Percentiles rank a stretch among this genome's conserved stretches.
These are phyloP conservation scores for Sphenodon punctatus DNA, from an alignment of 2,797 vertebrate genomes.

Conservation along the genomic window DNA sequence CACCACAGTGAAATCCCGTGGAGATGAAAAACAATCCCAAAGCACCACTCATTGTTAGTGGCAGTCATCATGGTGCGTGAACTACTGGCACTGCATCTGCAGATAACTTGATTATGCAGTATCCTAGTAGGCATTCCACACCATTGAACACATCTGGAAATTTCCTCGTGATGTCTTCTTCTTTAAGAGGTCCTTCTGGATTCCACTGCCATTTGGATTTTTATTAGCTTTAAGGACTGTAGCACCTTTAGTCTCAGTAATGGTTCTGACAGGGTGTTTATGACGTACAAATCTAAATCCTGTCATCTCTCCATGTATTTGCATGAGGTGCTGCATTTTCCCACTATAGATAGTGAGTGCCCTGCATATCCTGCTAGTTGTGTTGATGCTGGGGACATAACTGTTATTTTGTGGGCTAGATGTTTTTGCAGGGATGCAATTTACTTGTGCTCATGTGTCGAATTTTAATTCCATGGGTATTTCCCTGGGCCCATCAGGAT, in stretches of 20 bases:
- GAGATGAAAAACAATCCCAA: no score
- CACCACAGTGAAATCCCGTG: no score
- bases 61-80: not conserved
- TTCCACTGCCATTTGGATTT: not conserved
- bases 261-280: not conserved
- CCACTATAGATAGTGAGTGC: not conserved
- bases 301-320: not conserved
- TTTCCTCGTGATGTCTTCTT: not conserved
- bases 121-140: not conserved
- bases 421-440: not conserved
- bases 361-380: not conserved
- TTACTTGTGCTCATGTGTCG: not conserved
- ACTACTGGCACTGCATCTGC: accelerated
- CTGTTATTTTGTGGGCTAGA: not conserved
- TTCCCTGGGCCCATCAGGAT: not conserved
- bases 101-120: not conserved
- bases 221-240: not conserved
- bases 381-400: accelerated
- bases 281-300: not conserved
- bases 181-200: not conserved
- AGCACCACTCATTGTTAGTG: not conserved
- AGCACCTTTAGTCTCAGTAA: not conserved
- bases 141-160: not conserved
- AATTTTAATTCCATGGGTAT: not conserved
- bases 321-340: not conserved